Evolutionary conservation across 2,113 vertebrate species (phyloP), one percentile per base, ranked within the genome.

Genomic region (Myiozetetes cayanensis): DNA sequence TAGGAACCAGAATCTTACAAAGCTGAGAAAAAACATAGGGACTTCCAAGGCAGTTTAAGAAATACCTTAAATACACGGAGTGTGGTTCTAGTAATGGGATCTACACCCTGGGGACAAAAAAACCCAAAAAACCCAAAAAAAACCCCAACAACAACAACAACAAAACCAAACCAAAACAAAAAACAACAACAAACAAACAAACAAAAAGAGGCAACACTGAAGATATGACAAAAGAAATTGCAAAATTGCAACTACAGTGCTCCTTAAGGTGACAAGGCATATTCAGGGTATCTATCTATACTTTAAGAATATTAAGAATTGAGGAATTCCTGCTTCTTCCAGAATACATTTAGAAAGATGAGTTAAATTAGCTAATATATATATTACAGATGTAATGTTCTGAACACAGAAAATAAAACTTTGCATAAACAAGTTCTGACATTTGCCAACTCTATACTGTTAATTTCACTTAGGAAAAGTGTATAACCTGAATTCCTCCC

Each of bases 201-300:
- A 44, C 14, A 8, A 46, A 4, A 4, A 5, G 22, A n/a, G 39
- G 17, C 25, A 18, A 0, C 11, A 14, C 13, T 43, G 8, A 46
- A 22, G n/a, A 16, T 11, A 12, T 33, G 22, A 56, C 9, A 86
- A 76, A 75, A 35, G 6, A 47, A 71, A 35, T 43, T 62, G 43
- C 8, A 81, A 75, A 74, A 71, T 50, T 62, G 46, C 14, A 70
- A 2, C 17, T 28, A 20, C 11, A 78, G 39, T 28, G 4, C 37
- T 77, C 25, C 25, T 70, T 62, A 44, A 35, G 22, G 13, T n/a
- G 17, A 37, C 7, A 66, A 61, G 4, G 3, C 8, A 35, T 52
- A 77, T 66, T 65, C 28, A 52, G 14, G 30, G 8, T 0, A 6
- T 46, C 72, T 53, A 35, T 63, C 22, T 39, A 44, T 7, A 39